These are phyloP conservation scores for Plusia festucae DNA, from an alignment of 2,888 invertebrate species.

Conservation along the genomic window DNA sequence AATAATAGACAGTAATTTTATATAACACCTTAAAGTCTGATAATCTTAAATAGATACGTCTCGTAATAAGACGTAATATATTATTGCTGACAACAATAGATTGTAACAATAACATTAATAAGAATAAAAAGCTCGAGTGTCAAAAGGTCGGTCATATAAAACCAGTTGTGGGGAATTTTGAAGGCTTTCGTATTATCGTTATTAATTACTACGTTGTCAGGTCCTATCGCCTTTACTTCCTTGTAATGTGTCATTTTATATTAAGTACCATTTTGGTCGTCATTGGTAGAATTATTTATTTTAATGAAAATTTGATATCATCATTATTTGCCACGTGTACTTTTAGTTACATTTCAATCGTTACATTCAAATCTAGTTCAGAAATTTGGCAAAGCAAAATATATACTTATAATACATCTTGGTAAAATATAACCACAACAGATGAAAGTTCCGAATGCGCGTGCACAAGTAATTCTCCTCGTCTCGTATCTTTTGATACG, in stretches of 20 bases:
- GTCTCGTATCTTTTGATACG: slow-evolving; percentile 53
- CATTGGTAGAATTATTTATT: too few relatives aligned
- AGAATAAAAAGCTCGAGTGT: slow-evolving; percentile 59
- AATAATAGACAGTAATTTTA: slow-evolving; percentile 21
- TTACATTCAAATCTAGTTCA: too few relatives aligned
- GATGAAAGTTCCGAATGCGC: slow-evolving; percentile 36
- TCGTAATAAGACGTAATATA: slow-evolving; percentile 67
- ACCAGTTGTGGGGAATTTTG: slow-evolving; percentile 33
- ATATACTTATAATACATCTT: too few relatives aligned
- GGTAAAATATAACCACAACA: neutral
- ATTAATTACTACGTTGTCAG: slow-evolving; percentile 35
- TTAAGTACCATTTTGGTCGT: slow-evolving; percentile 13
- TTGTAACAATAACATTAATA: slow-evolving; percentile 59
- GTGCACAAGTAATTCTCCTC: slow-evolving; percentile 36
- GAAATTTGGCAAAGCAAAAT: too few relatives aligned
- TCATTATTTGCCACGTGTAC: too few relatives aligned
- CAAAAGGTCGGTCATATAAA: slow-evolving; percentile 50
- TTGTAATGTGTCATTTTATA: slow-evolving; percentile 20
- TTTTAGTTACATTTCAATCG: too few relatives aligned
- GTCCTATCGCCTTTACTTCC: slow-evolving; percentile 42
- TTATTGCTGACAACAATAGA: slow-evolving; percentile 72
- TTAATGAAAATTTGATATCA: too few relatives aligned
- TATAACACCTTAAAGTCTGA: slow-evolving; percentile 56
- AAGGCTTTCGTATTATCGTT: slow-evolving; percentile 40
- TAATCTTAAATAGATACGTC: slow-evolving; percentile 63